Conservation (phyloP, 1,140 invertebrate species). For the Lepidurus couesii region DNA sequence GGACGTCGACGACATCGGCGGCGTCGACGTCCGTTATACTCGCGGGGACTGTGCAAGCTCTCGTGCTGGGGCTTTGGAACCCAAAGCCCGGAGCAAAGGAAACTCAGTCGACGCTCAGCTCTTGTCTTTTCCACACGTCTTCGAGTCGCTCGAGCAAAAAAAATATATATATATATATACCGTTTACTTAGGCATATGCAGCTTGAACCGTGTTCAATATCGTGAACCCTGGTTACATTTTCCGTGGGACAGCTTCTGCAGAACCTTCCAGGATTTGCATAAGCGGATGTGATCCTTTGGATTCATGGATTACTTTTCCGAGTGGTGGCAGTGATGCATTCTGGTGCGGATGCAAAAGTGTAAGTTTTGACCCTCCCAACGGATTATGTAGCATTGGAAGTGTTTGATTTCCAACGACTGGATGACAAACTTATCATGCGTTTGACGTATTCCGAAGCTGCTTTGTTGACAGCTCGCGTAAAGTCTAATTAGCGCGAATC, state of each 20-base stretch:
- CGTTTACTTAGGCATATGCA: too few species aligned
- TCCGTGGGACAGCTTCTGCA: not conserved
- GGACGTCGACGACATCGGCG: not conserved
- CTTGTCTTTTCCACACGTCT: not conserved
- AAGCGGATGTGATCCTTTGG: not conserved
- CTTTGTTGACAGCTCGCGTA: conserved; percentile 14
- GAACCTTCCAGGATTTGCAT: not conserved
- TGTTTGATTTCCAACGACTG: not conserved
- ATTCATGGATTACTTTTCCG: not conserved
- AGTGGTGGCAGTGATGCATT: not conserved
- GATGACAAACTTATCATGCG: not conserved
- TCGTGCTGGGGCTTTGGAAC: not conserved
- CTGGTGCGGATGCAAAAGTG: not conserved
- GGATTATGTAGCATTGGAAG: not conserved
- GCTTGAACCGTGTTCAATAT: too few species aligned
- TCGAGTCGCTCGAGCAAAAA: not conserved
- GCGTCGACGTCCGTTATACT: conserved; percentile 1
- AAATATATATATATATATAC: too few species aligned
- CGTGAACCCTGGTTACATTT: too few species aligned
- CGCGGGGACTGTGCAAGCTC: not conserved
- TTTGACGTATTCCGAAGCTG: not conserved
- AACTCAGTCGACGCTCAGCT: not conserved
- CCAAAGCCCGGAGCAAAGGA: not conserved
- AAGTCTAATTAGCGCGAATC: conserved; percentile 15
- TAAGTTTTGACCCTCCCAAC: not conserved